A percentile compares a stretch with the other conserved stretches of the same genome.
phyloP scores from a whole-genome alignment of 1,140 invertebrate genomes.

The Sycophaga agraensis region DNA sequence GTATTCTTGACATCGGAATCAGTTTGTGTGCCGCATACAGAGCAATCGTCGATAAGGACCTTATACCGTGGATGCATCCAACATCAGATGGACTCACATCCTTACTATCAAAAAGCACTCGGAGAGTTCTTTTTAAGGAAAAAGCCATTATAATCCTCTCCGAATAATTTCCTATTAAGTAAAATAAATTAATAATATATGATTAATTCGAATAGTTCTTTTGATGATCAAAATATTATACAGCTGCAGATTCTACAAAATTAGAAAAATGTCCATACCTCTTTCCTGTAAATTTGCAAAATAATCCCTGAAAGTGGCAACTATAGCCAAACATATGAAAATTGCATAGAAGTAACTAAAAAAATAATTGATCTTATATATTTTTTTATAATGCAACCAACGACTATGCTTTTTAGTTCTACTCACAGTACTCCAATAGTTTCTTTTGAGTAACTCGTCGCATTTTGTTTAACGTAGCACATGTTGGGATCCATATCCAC shows the following conservation, averaged over 20 bases:
- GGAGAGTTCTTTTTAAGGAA: constrained; percentile 55
- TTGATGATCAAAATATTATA: too few species aligned
- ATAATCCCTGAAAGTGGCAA: constrained; percentile 52
- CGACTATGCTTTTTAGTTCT: constrained; percentile 13
- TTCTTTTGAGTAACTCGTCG: constrained; percentile 48
- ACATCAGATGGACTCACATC: constrained; percentile 55
- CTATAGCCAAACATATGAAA: constrained; percentile 45
- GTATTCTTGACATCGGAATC: constrained; percentile 61
- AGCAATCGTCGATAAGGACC: constrained; percentile 60
- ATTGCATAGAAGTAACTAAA: constrained; percentile 53
- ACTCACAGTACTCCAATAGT: constrained; percentile 54
- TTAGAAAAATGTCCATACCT: constrained; percentile 33
- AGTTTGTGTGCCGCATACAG: constrained; percentile 67
- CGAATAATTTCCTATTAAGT: constrained; percentile 48
- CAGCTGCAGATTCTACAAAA: neutral
- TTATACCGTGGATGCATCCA: constrained; percentile 65
- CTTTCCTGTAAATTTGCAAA: constrained; percentile 41
- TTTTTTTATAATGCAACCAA: too few species aligned
- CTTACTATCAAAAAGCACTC: constrained; percentile 42
- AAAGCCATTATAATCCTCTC: constrained; percentile 60
- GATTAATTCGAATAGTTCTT: neutral
- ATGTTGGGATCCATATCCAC: constrained; percentile 63
- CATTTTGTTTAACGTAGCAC: constrained; percentile 59
- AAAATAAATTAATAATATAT: constrained; percentile 16
- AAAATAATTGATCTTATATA: neutral